Conservation (phyloP, 1,140 invertebrate species). For the Drosophila kepulauana region DNA sequence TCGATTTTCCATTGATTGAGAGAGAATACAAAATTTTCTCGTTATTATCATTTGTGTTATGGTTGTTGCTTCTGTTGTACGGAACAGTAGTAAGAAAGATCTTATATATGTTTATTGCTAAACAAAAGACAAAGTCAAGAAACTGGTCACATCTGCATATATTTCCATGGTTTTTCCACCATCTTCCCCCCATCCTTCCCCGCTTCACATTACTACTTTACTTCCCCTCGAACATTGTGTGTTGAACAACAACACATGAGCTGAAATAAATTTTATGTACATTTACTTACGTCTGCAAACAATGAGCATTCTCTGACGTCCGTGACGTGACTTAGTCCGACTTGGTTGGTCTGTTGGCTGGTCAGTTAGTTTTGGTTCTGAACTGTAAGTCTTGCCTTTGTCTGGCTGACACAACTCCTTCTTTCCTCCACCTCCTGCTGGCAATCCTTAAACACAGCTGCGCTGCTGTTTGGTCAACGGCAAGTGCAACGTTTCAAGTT, state of each 20-base stretch:
- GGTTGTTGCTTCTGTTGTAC: slow-evolving; percentile 42
- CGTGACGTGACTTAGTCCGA: slow-evolving; percentile 75
- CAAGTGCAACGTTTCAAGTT: slow-evolving; percentile 80
- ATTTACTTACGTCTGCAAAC: slow-evolving; percentile 82
- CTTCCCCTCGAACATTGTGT: neutral
- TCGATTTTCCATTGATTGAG: slow-evolving; percentile 65
- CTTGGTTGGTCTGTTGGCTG: slow-evolving; percentile 23
- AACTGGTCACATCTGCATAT: slow-evolving; percentile 77
- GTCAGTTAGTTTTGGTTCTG: slow-evolving; percentile 27
- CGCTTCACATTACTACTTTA: too few relatives aligned
- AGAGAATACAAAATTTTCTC: slow-evolving; percentile 62
- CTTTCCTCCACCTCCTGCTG: neutral
- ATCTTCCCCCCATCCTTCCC: neutral
- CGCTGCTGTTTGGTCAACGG: slow-evolving; percentile 55
- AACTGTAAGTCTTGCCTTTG: slow-evolving; percentile 55
- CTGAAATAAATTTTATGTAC: slow-evolving; percentile 80
- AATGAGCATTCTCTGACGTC: slow-evolving; percentile 61
- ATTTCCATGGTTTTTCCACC: slow-evolving; percentile 46
- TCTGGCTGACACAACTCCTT: slow-evolving; percentile 52
- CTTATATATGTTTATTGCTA: slow-evolving; percentile 75
- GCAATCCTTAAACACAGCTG: slow-evolving; percentile 30
- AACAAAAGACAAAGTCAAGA: slow-evolving; percentile 71
- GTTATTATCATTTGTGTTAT: slow-evolving; percentile 56
- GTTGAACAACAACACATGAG: slow-evolving; percentile 44
- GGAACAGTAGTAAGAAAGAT: slow-evolving; percentile 33